phyloP scores from a whole-genome alignment of 1,140 invertebrate species.

The Eurosta solidaginis region DNA sequence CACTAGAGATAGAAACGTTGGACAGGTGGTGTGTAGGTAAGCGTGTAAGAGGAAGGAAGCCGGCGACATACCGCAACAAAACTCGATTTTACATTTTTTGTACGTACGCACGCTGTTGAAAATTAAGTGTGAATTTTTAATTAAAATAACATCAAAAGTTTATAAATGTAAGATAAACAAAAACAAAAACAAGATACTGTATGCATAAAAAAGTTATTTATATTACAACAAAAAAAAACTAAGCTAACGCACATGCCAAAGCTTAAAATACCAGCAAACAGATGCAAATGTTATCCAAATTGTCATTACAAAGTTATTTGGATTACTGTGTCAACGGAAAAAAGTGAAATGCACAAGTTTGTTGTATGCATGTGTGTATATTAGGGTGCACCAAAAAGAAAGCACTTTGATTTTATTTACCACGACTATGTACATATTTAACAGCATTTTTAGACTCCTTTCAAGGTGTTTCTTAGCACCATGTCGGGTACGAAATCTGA shows the following conservation, averaged over 20 bases:
- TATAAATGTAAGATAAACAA: neutral
- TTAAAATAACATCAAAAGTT: slow-evolving; percentile 29
- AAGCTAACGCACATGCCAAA: neutral
- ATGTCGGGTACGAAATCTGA: no score
- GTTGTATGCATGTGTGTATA: neutral
- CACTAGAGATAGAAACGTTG: neutral
- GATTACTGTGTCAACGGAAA: slow-evolving; percentile 30
- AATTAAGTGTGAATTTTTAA: slow-evolving; percentile 7
- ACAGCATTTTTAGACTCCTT: no score
- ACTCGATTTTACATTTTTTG: neutral
- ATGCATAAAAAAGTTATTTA: neutral
- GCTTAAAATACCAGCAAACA: no score
- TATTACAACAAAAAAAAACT: neutral
- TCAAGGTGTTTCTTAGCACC: no score
- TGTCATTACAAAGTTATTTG: slow-evolving; percentile 28
- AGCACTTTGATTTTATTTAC: no score
- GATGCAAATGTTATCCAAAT: neutral
- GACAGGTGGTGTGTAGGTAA: neutral
- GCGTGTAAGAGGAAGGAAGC: neutral
- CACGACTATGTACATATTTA: no score
- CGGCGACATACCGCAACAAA: neutral
- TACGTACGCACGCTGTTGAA: neutral
- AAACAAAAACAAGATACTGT: neutral
- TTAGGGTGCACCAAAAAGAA: neutral
- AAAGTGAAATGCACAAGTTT: neutral